Evolutionary conservation across 2,888 invertebrate genomes (phyloP), one percentile per base, ranked within the genome.

Genomic region (Philereme vetulata): DNA sequence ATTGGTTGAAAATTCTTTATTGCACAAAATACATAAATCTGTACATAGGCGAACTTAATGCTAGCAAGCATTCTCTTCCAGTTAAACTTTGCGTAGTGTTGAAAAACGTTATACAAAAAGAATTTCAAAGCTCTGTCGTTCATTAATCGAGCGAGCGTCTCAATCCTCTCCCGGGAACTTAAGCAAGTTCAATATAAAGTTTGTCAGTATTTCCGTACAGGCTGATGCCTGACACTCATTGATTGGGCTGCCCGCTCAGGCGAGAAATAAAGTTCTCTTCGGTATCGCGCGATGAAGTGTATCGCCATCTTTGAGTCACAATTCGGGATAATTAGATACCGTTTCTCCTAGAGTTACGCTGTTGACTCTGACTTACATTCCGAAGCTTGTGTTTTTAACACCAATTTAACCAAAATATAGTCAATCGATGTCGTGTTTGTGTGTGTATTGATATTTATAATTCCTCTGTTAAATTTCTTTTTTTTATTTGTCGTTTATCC

Each of bases 141-240:
- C 56, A 62, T 64, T 66, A 66, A 75, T 62, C 54, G 32, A 46
- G n/a, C 67, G 71, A 40, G 51, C 59, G 61, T 65, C 56, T 48
- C 60, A 62, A 68, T 64, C 60, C 62, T 70, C 63, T 71, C 65
- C 63, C 69, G 66, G 70, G 77, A 77, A 77, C 72, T 76, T 66
- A 72, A 72, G 72, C 73, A 78, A 81, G 74, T 81, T 77, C 81
- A 83, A 85, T 85, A 87, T 77, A 86, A 87, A 88, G 82, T 87
- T 88, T 85, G 85, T 86, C 86, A 86, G 87, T 86, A 87, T 85
- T 86, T 86, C 79, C 83, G 81, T 80, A 72, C 74, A 74, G 73
- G 65, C 76, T 79, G 82, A 82, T 80, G 76, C 70, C 70, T 79
- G 80, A 80, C 82, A 77, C 81, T 81, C 85, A 81, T 84, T 88